Percentiles rank a stretch among this genome's conserved stretches.
These are phyloP conservation scores for Etheostoma cragini DNA, from an alignment of 2,113 vertebrate genomes.

Conservation along the genomic window DNA sequence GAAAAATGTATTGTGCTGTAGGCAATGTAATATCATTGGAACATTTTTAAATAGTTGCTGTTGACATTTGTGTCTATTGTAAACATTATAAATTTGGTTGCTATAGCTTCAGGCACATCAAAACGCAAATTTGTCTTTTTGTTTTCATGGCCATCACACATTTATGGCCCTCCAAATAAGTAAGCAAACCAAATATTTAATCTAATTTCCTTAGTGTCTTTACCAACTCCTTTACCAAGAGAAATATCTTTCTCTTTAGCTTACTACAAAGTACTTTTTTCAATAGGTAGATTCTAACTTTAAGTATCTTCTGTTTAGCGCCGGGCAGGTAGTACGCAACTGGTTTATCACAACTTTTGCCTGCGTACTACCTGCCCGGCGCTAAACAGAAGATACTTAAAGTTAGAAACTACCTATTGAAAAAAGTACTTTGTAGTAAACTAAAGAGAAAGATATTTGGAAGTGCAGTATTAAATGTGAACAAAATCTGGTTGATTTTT, in stretches of 20 bases:
- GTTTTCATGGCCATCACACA: not conserved
- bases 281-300: not conserved
- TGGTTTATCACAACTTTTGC: not conserved
- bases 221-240: not conserved
- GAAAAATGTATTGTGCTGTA: not conserved
- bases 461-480: no score
- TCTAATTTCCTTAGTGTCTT: not conserved
- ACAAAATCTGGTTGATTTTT: no score
- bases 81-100: no score
- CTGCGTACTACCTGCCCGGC: not conserved
- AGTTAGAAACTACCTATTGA: not conserved
- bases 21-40: not conserved
- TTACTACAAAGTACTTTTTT: not conserved
- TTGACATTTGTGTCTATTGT: no score
- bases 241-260: not conserved
- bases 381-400: not conserved
- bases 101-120: no score
- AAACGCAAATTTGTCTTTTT: not conserved
- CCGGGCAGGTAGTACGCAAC: not conserved
- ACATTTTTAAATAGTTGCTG: not conserved
- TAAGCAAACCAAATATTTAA: no score
- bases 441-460: not conserved
- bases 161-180: no score
- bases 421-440: not conserved
- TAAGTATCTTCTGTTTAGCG: not conserved